Evolutionary conservation across 2,888 invertebrate genomes (phyloP), one percentile per base, ranked within the genome.

Genomic region (Onthophagus sagittarius): DNA sequence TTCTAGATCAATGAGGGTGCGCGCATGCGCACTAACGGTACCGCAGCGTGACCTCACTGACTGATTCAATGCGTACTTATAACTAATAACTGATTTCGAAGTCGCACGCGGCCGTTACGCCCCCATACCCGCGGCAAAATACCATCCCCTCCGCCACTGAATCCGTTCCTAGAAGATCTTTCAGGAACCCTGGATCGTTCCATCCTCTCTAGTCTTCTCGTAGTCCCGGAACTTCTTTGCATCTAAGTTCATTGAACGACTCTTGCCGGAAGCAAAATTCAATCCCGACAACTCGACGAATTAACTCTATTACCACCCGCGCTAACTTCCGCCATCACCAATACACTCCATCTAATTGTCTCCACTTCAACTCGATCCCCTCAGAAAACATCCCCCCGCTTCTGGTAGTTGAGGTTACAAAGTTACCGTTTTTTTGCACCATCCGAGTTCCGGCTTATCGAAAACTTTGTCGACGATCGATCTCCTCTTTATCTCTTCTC

Each of bases 1-100:
- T 76, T 80, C 79, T 81, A 83, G 84, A 85, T 85, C 85, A 84
- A 85, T 85, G 84, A 84, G 79, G 79, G 69, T 13, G 70, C 79
- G 81, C 83, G 84, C 85, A 83, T 82, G 83, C 80, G 83, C 82
- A 79, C 11, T 79, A 79, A 77, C 76, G 80, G 77, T 84, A 84
- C 83, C 84, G 84, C 84, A 85, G 81, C 83, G 81, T 78, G 78
- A 78, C 76, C 73, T 15, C 71, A 75, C 73, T 72, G 64, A 62
- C 72, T 62, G 33, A 69, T 15, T 71, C 64, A 63, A 63, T 71
- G 33, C 31, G 71, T 71, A 71, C 33, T 64, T 64, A 33, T 63
- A 67, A 67, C 67, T 67, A 67, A 62, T 70, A 53, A 53, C 39
- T 70, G 62, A 62, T 70, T 53, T 70, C 62, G 32, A 62, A 53